A percentile compares a stretch with the other conserved stretches of the same genome.
Evolutionary conservation across 2,113 vertebrate genomes (phyloP).

Genomic region (Limanda limanda): DNA sequence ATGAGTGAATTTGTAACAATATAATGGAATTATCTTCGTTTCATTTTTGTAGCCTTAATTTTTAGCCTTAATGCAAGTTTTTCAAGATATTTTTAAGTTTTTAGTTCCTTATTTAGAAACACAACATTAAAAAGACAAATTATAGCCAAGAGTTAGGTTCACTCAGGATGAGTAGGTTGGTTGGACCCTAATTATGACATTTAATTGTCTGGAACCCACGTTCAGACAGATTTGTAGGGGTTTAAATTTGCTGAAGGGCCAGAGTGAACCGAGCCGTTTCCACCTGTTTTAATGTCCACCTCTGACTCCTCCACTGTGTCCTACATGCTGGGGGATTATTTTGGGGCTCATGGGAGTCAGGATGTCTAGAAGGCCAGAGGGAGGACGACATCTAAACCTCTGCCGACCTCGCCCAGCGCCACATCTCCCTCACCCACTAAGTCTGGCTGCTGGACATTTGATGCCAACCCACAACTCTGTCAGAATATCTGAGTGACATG

Average conservation of each 20-base stretch:
- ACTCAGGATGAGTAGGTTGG: constrained; percentile 5
- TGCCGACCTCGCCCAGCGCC: constrained; percentile 1
- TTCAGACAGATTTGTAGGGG: background rate
- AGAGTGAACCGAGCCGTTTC: background rate
- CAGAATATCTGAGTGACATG: constrained; percentile 40
- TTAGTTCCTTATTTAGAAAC: background rate
- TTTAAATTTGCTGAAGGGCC: constrained; percentile 2
- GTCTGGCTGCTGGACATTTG: constrained; percentile 18
- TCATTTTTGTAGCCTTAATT: background rate
- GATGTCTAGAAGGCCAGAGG: constrained; percentile 51
- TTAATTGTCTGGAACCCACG: background rate
- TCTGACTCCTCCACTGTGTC: constrained; percentile 7
- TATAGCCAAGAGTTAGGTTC: background rate
- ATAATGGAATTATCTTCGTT: background rate
- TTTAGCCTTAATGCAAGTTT: background rate
- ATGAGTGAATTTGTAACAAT: background rate
- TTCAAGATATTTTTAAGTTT: background rate
- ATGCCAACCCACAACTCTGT: constrained; percentile 21
- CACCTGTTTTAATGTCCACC: constrained; percentile 14
- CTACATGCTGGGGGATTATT: constrained; percentile 45
- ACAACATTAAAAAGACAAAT: background rate
- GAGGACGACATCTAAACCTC: constrained; percentile 23
- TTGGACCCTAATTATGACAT: background rate
- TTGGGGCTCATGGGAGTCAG: constrained; percentile 53
- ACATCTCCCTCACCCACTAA: background rate